Conservation (phyloP, 2,888 invertebrate species). For the Nasonovia ribisnigri region DNA sequence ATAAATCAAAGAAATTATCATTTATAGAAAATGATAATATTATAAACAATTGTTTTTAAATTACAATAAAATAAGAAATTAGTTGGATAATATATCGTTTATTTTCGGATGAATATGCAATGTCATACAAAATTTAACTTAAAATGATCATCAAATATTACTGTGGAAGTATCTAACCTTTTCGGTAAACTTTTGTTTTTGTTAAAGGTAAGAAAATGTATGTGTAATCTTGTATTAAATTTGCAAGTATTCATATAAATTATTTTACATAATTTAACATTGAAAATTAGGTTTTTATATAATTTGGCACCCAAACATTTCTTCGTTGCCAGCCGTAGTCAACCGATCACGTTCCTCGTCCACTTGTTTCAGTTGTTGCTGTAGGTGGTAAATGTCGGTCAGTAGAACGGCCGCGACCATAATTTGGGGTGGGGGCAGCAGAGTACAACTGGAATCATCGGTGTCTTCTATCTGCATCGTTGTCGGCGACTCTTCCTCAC, state of each 20-base stretch:
- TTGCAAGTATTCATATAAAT: background rate
- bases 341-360: conserved; percentile 18
- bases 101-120: too few species aligned
- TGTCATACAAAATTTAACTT: too few species aligned
- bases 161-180: too few species aligned
- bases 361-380: background rate
- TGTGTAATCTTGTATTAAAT: too few species aligned
- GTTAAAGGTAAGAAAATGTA: too few species aligned
- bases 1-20: too few species aligned
- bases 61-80: too few species aligned
- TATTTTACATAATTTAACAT: background rate
- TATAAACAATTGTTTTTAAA: too few species aligned
- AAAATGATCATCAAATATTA: too few species aligned
- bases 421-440: background rate
- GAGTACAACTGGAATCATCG: background rate
- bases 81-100: too few species aligned
- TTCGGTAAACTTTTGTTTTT: too few species aligned
- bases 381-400: background rate
- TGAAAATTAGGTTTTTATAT: background rate
- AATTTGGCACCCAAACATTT: background rate
- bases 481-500: background rate
- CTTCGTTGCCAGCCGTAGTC: background rate
- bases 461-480: background rate
- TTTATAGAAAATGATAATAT: too few species aligned
- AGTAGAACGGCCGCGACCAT: background rate